Evolutionary conservation across 2,113 vertebrate species (phyloP), one percentile per base, ranked within the genome.

Genomic region (Gobio gobio): DNA sequence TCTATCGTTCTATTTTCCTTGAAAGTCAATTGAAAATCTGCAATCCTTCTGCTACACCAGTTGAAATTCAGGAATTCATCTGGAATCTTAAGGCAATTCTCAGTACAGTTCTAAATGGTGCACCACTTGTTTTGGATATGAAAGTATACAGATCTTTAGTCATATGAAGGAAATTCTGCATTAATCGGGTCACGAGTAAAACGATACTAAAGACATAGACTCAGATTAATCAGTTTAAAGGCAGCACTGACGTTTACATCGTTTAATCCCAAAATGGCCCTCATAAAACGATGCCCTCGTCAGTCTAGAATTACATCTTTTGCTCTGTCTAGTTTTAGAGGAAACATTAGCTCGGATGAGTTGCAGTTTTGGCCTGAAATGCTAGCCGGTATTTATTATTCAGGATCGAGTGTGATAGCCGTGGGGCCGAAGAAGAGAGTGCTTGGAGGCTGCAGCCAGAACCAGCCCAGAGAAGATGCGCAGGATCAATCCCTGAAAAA

Each of bases 401-500:
- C 45, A 56, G 61, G 77, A 83, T 64, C 12, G 54, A 73, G 54
- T 12, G 29, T 2, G n/a, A 56, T 24, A 68, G 58, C 72, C 64
- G 36, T 10, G 20, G 24, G 64, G 70, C 18, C 22, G 45, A 64
- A 78, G 82, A 59, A 58, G 18, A 66, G 66, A 79, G 77, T 12
- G 12, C 49, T 29, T 1, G 3, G 45, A 83, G 79, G 61, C 9
- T 64, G 16, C 45, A 51, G 61, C 26, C 26, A 56, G 64, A 79
- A 58, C 33, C 22, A 86, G 85, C 89, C 82, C 61, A 51, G 88
- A 86, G 87, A 87, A 78, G 88, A 88, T 85, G 79, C 88, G 85
- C 89, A 43, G 64, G 78, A 89, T 90, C 85, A 87, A 82, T 90
- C 87, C 83, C 59, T 64, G 78, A 77, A 82, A 88, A 89, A 76